phyloP scores from a whole-genome alignment of 2,888 invertebrate species.

The Lamellibrachia columna region DNA sequence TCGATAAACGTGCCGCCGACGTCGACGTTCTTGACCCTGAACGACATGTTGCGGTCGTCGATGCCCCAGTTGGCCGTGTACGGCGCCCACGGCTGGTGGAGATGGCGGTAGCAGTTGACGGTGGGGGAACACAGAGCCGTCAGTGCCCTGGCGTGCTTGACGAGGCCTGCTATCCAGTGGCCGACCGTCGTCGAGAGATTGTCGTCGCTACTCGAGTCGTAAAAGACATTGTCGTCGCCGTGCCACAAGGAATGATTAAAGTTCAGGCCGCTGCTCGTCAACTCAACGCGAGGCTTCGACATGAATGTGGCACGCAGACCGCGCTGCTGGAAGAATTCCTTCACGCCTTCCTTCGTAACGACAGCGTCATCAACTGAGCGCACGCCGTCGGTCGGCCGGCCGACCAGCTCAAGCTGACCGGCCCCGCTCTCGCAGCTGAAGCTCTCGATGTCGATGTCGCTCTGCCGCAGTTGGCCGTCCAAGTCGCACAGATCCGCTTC shows the following conservation, averaged over 20 bases:
- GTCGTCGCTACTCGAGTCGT: constrained; percentile 25
- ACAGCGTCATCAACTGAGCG: constrained; percentile 29
- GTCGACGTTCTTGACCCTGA: constrained; percentile 33
- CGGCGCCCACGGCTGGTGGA: constrained; percentile 33
- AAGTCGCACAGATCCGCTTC: constrained; percentile 29
- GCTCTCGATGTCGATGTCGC: constrained; percentile 30
- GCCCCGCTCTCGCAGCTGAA: constrained; percentile 32
- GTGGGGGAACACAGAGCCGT: constrained; percentile 38
- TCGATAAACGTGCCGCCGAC: constrained; percentile 35
- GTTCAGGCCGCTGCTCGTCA: constrained; percentile 36
- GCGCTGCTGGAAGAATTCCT: constrained; percentile 32
- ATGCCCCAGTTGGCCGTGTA: constrained; percentile 39
- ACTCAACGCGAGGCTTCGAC: constrained; percentile 28
- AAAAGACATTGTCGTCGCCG: constrained; percentile 29
- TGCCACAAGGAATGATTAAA: constrained; percentile 41
- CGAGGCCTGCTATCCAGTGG: constrained; percentile 39
- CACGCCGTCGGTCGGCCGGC: constrained; percentile 31
- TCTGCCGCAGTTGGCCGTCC: constrained; percentile 21
- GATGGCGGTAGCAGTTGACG: constrained; percentile 39
- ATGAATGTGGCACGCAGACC: constrained; percentile 39
- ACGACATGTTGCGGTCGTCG: constrained; percentile 36
- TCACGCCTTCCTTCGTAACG: constrained; percentile 30
- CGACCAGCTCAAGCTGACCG: constrained; percentile 36
- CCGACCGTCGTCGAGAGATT: constrained; percentile 28
- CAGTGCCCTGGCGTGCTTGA: constrained; percentile 37